These are phyloP conservation scores for Druon quercuslanigerum DNA, from an alignment of 1,140 invertebrate genomes.

Conservation along the genomic window DNA sequence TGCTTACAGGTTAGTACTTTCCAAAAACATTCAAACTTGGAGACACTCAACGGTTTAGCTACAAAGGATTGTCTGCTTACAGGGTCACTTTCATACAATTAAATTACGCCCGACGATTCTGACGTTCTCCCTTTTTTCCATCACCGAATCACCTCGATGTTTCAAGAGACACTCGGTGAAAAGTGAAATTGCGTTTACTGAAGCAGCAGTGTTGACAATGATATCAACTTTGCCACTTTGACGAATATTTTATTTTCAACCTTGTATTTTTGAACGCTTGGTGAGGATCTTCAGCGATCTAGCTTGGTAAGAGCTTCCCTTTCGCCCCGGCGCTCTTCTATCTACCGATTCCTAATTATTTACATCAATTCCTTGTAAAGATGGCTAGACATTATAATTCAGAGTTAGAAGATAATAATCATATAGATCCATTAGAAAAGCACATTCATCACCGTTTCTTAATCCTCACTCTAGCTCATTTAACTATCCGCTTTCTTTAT, in stretches of 20 bases:
- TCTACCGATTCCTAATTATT: conserved; percentile 49
- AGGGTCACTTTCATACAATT: conserved; percentile 57
- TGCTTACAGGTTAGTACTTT: conserved; percentile 63
- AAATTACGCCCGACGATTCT: neutral
- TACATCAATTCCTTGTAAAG: conserved; percentile 70
- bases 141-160: neutral
- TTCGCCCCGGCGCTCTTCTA: neutral
- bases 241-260: neutral
- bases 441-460: conserved; percentile 17
- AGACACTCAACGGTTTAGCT: conserved; percentile 56
- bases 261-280: conserved; percentile 10
- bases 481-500: conserved; percentile 28
- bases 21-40: conserved; percentile 51
- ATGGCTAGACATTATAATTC: conserved; percentile 55
- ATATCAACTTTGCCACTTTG: neutral
- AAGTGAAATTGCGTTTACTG: neutral
- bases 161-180: neutral
- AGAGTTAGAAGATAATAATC: conserved; percentile 52
- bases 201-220: neutral
- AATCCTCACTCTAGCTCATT: conserved; percentile 15
- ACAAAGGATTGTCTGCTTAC: conserved; percentile 59
- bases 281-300: conserved; percentile 1
- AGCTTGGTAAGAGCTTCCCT: neutral
- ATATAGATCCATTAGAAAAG: conserved; percentile 55
- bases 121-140: neutral